Conservation (phyloP, 23 tunicate species). For the Botrylloides violaceus region DNA sequence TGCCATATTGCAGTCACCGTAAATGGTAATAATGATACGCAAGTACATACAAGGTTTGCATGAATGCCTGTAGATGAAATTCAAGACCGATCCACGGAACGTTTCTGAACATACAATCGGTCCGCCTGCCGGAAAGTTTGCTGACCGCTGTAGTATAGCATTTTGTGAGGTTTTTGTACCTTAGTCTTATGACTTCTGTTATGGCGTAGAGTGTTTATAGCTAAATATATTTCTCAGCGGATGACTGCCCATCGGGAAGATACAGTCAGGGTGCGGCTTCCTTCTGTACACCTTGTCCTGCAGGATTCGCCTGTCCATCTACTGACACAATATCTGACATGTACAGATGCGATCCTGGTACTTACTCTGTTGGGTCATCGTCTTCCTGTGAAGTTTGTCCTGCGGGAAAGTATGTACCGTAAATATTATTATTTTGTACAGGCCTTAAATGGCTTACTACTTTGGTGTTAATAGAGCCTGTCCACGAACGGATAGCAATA, state of each 20-base stretch:
- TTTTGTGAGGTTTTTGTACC: not conserved
- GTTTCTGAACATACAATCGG: too few relatives aligned
- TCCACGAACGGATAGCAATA: constrained; percentile 37
- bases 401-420: constrained; percentile 37
- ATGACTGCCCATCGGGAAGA: constrained; percentile 29
- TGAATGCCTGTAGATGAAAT: too few relatives aligned
- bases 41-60: too few relatives aligned
- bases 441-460: too few relatives aligned
- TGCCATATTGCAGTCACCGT: too few relatives aligned
- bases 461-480: constrained; percentile 40
- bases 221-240: constrained; percentile 10
- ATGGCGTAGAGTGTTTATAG: not conserved
- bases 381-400: constrained; percentile 22
- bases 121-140: too few relatives aligned
- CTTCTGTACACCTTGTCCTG: constrained; percentile 52
- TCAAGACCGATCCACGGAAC: too few relatives aligned
- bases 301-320: constrained; percentile 91
- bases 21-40: too few relatives aligned
- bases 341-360: constrained; percentile 37
- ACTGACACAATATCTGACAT: constrained; percentile 37
- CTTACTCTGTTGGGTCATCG: constrained; percentile 28
- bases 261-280: constrained; percentile 68
- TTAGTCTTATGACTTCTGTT: not conserved
- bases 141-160: too few relatives aligned
- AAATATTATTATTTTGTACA: too few relatives aligned